These are phyloP conservation scores for Gerosis bhagava DNA, from an alignment of 2,888 invertebrate species.

Conservation along the genomic window DNA sequence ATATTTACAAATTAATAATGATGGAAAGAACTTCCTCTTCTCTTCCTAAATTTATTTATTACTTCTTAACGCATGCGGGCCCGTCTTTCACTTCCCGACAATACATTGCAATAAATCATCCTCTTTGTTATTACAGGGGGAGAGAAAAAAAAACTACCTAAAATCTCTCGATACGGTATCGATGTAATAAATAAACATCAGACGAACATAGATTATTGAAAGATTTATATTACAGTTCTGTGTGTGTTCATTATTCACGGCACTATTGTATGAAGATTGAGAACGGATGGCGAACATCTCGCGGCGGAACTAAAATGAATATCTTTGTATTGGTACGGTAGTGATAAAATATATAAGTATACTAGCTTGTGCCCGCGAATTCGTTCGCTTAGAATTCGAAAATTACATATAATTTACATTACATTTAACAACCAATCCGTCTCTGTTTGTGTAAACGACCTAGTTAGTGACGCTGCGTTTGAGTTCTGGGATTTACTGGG, in stretches of 20 bases:
- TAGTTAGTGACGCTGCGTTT: too few relatives aligned
- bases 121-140: slow-evolving; percentile 60
- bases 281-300: slow-evolving; percentile 46
- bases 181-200: slow-evolving; percentile 72
- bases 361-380: too few relatives aligned
- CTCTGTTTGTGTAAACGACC: too few relatives aligned
- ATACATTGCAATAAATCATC: slow-evolving; percentile 59
- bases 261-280: slow-evolving; percentile 55
- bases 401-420: too few relatives aligned
- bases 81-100: slow-evolving; percentile 29
- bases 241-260: slow-evolving; percentile 68
- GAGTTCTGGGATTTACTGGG: too few relatives aligned
- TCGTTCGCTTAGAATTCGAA: too few relatives aligned
- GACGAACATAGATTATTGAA: slow-evolving; percentile 70
- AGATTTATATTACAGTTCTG: slow-evolving; percentile 73
- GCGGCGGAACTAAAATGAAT: slow-evolving; percentile 27
- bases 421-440: too few relatives aligned
- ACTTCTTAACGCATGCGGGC: slow-evolving; percentile 1
- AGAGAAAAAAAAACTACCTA: slow-evolving; percentile 37
- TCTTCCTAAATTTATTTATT: slow-evolving; percentile 12
- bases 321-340: slow-evolving; percentile 38
- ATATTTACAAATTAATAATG: too few relatives aligned
- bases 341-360: too few relatives aligned
- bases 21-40: background rate
- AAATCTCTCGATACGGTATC: slow-evolving; percentile 44